Percentiles rank a stretch among this genome's conserved stretches.
phyloP scores from a whole-genome alignment of 2,888 invertebrate genomes.

The Geophilus truncorum region DNA sequence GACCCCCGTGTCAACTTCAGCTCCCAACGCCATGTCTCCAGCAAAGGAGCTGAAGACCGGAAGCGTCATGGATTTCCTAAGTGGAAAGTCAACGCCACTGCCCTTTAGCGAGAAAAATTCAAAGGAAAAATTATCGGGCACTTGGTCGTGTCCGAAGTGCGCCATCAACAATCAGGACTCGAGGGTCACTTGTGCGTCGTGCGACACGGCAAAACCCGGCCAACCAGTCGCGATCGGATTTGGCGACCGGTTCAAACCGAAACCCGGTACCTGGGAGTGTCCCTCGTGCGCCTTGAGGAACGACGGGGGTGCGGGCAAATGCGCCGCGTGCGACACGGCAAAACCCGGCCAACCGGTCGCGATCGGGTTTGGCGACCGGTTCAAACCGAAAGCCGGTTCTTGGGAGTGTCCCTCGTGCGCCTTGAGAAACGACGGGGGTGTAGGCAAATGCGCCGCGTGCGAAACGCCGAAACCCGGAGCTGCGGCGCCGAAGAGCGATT shows the following conservation, averaged over 20 bases:
- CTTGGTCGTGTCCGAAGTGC: conserved; percentile 40
- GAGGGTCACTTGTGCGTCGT: conserved; percentile 13
- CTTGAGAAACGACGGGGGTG: conserved; percentile 38
- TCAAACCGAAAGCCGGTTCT: conserved; percentile 30
- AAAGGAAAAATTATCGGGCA: conserved; percentile 33
- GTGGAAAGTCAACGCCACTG: not conserved
- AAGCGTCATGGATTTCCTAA: conserved; percentile 43
- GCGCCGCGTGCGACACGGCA: too few species aligned
- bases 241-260: too few species aligned
- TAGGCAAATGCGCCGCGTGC: conserved; percentile 42
- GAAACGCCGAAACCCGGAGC: conserved; percentile 45
- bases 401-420: conserved; percentile 42
- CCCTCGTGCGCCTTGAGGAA: too few species aligned
- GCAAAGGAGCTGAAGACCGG: conserved; percentile 42
- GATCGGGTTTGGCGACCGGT: conserved; percentile 14
- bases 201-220: not conserved
- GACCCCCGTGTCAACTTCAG: too few species aligned
- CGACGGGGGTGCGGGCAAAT: too few species aligned
- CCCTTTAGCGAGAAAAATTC: conserved; percentile 13
- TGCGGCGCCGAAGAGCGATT: conserved; percentile 29
- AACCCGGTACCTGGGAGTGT: too few species aligned
- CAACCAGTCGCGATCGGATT: too few species aligned
- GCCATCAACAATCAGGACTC: conserved; percentile 39
- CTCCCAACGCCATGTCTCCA: conserved; percentile 37
- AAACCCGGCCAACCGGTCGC: too few species aligned